A percentile compares a stretch with the other conserved stretches of the same genome.
phyloP scores from a whole-genome alignment of 2,888 invertebrate species.

The Sussaba pulchella region DNA sequence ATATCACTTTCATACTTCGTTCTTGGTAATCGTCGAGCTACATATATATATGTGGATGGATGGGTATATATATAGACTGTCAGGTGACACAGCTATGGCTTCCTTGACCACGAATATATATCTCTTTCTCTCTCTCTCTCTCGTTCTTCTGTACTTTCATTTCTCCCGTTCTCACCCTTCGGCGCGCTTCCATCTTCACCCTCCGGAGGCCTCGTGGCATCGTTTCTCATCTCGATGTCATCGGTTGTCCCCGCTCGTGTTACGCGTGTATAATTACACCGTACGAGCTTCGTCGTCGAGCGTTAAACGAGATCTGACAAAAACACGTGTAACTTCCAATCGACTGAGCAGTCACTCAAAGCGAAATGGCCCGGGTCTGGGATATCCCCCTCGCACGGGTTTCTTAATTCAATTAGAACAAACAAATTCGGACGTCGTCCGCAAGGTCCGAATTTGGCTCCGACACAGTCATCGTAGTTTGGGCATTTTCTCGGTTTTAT shows the following conservation, averaged over 20 bases:
- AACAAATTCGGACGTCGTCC: constrained; percentile 72
- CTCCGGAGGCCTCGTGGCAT: neutral
- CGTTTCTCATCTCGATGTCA: constrained; percentile 20
- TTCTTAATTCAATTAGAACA: constrained; percentile 75
- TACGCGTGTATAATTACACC: constrained; percentile 63
- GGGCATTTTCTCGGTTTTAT: constrained; percentile 61
- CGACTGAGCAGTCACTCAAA: constrained; percentile 76
- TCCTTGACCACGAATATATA: constrained; percentile 28
- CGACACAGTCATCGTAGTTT: constrained; percentile 15
- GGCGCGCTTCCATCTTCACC: neutral
- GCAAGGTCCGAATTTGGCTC: no score
- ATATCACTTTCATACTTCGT: constrained; percentile 55
- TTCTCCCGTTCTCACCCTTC: constrained; percentile 15
- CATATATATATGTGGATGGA: no score
- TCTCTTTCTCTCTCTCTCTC: neutral
- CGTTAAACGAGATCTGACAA: constrained; percentile 78
- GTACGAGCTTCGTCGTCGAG: constrained; percentile 51
- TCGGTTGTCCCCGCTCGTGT: constrained; percentile 44
- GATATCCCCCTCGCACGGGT: constrained; percentile 62
- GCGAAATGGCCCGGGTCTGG: constrained; percentile 4
- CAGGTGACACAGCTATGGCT: constrained; percentile 45
- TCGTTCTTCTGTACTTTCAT: constrained; percentile 15
- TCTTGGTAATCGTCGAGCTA: constrained; percentile 34
- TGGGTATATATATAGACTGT: constrained; percentile 27
- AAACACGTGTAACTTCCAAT: constrained; percentile 82